Conservation (phyloP, 2,888 invertebrate genomes). For the Emmelina monodactyla region DNA sequence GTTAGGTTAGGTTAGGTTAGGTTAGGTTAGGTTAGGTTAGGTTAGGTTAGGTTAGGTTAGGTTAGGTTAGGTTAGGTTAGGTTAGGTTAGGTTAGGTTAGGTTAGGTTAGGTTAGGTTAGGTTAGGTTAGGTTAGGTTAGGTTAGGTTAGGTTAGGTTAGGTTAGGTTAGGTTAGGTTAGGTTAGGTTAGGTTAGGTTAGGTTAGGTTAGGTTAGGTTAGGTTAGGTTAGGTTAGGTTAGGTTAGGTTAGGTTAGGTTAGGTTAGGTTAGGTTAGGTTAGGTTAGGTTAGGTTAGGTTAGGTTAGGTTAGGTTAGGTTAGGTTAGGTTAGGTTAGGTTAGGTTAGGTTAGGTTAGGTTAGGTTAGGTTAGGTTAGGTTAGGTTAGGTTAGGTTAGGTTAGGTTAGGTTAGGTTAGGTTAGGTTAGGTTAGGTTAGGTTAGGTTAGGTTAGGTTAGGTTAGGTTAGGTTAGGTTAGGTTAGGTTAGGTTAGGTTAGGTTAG, state of each 20-base stretch:
- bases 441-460: no score
- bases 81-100: conserved; percentile 9
- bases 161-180: no score
- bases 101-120: no score
- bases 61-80: conserved; percentile 10
- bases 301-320: conserved; percentile 5
- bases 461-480: no score
- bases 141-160: conserved; percentile 8
- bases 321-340: no score
- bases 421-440: no score
- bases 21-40: conserved; percentile 7
- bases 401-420: no score
- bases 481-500: no score
- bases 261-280: conserved; percentile 8
- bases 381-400: no score
- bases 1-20: conserved; percentile 8
- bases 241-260: conserved; percentile 9
- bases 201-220: conserved; percentile 11
- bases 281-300: conserved; percentile 7
- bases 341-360: conserved; percentile 6
- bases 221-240: conserved; percentile 9
- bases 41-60: conserved; percentile 9
- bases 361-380: conserved; percentile 7
- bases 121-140: conserved; percentile 9
- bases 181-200: conserved; percentile 9